phyloP scores from a whole-genome alignment of 1,140 invertebrate species.

The Drosophila sp. region DNA sequence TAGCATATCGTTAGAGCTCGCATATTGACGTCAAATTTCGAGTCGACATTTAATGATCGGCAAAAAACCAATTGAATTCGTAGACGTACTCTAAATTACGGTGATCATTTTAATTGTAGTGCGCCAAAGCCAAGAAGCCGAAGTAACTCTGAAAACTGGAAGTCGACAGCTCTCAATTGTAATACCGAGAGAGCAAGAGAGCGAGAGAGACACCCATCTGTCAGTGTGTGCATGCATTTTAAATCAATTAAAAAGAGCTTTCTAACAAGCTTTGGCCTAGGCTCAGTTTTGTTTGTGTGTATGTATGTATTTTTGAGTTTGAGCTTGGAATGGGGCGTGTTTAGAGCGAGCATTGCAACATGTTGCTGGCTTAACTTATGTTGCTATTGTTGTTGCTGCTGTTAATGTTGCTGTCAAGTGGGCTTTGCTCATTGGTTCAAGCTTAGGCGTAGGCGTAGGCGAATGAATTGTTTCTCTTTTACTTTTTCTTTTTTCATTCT shows the following conservation, averaged over 20 bases:
- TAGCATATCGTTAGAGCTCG: conserved; percentile 77
- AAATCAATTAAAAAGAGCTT: conserved; percentile 58
- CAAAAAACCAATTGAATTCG: conserved; percentile 48
- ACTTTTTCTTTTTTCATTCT: conserved; percentile 24
- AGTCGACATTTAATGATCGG: conserved; percentile 52
- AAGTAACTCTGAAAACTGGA: conserved; percentile 37
- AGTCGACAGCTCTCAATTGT: conserved; percentile 28
- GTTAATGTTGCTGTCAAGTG: conserved; percentile 33
- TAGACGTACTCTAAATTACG: conserved; percentile 72
- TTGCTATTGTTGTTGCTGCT: conserved; percentile 14
- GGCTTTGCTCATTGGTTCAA: conserved; percentile 44
- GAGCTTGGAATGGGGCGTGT: conserved; percentile 43
- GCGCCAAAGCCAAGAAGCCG: conserved; percentile 52
- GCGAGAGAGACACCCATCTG: conserved; percentile 8
- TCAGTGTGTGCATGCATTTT: conserved; percentile 32
- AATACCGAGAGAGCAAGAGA: conserved; percentile 2
- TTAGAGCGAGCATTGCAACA: conserved; percentile 39
- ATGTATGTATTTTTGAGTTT: conserved; percentile 16
- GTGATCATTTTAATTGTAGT: conserved; percentile 80
- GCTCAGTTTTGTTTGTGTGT: conserved; percentile 1
- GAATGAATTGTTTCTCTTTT: conserved; percentile 36
- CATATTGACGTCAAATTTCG: conserved; percentile 81
- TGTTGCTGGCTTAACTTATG: conserved; percentile 25
- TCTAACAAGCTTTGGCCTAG: conserved; percentile 43
- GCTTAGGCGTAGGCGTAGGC: conserved; percentile 42